Evolutionary conservation across 2,113 vertebrate genomes (phyloP), one percentile per base, ranked within the genome.

Genomic region (Sebastes schlegelii): DNA sequence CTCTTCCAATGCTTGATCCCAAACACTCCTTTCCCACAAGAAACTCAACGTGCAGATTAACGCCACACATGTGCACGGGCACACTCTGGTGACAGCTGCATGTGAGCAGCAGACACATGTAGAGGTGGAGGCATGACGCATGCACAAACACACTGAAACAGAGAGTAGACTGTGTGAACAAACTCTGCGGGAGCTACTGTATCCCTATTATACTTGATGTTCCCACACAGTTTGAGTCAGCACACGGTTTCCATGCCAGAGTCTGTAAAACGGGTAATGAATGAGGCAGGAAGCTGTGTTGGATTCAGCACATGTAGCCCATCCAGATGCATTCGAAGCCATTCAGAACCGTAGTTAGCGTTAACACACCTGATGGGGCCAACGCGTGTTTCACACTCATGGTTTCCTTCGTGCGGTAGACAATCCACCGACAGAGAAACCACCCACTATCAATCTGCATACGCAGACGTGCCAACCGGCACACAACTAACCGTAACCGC

Each of bases 191-290:
- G 84, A 85, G 68, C 84, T 84, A 86, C 81, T 87, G 61, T 77
- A 82, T 82, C 81, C 61, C 77, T 40, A 55, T 86, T 23, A 62
- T 75, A 74, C 63, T 84, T 26, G 42, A 76, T 66, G 66, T 86
- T 91, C 85, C 79, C 90, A 90, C 78, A 82, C 73, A 80, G 87
- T 80, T 86, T 86, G 88, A 88, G 66, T 88, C 82, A 88, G 80
- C 67, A 46, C 57, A n/a, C 0, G 3, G 51, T 77, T 83, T 86
- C 74, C 83, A 78, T 79, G 84, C 86, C 88, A 92, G 57, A 92
- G 89, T 90, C 87, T 91, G 87, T 89, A 89, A 90, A 92, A 89
- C 7, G 65, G 79, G 75, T 89, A 90, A 92, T 92, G 88, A 92
- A 93, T 80, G 90, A 84, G 77, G 67, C 86, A 91, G 88, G 83